Percentiles rank a stretch among this genome's conserved stretches.
Conservation (phyloP, 1,140 invertebrate genomes). For the Euura saliciscinereae region DNA sequence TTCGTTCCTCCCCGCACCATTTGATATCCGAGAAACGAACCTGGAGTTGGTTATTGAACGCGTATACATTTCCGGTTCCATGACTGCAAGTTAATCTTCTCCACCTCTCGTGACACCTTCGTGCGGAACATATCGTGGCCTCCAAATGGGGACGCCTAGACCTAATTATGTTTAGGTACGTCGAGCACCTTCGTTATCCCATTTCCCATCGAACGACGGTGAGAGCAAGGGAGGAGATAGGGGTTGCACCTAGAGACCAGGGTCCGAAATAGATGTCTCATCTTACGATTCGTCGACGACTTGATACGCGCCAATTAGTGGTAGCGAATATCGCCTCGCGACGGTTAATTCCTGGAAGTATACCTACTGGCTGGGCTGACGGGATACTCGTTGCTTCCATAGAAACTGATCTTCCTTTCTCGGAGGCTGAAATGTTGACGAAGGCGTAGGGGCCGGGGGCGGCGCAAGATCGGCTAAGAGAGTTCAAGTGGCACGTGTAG, state of each 20-base stretch:
- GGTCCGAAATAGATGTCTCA: not conserved
- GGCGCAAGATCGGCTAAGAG: not conserved
- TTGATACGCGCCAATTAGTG: slow-evolving; percentile 9
- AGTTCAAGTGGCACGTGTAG: not conserved
- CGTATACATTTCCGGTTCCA: not conserved
- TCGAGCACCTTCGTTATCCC: slow-evolving; percentile 26
- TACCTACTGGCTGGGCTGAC: not conserved
- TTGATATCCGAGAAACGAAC: no score
- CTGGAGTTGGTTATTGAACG: no score
- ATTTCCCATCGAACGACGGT: not conserved
- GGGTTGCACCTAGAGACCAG: not conserved
- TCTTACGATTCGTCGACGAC: not conserved
- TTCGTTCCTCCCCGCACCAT: no score
- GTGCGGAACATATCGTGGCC: not conserved
- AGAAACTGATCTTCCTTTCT: not conserved
- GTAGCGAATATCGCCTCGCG: not conserved
- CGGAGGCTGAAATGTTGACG: not conserved
- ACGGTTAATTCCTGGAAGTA: not conserved
- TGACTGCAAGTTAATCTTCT: not conserved
- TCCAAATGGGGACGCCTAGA: slow-evolving; percentile 15
- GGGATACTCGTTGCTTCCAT: not conserved
- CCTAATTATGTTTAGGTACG: slow-evolving; percentile 35
- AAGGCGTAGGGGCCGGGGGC: not conserved
- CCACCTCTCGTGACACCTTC: not conserved
- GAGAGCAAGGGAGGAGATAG: slow-evolving; percentile 25